Percentiles rank a stretch among this genome's conserved stretches.
phyloP scores from a whole-genome alignment of 2,797 vertebrate genomes.

The Siniperca scherzeri region DNA sequence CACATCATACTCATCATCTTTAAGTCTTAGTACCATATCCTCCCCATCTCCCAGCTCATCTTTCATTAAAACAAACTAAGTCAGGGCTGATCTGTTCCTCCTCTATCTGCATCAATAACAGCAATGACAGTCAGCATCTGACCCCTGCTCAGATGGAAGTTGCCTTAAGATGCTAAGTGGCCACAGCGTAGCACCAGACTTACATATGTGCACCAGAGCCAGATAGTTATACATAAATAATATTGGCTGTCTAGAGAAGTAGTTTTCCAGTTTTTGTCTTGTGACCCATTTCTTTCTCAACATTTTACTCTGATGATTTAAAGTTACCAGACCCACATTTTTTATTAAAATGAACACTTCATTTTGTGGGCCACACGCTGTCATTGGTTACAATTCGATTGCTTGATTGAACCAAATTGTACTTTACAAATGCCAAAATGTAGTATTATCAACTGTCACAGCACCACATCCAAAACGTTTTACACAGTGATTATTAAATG shows the following conservation, averaged over 20 bases:
- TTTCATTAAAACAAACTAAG: not conserved
- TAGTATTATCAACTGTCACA: not conserved
- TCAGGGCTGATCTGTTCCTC: not conserved
- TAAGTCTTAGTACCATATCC: not conserved
- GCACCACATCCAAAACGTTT: not conserved
- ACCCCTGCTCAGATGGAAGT: not conserved
- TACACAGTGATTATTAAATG: not conserved
- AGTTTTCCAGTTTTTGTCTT: constrained; percentile 35
- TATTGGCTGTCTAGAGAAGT: constrained; percentile 51
- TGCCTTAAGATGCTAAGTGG: not conserved
- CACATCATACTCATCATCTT: not conserved
- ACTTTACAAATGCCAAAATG: not conserved
- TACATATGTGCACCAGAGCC: constrained; percentile 26
- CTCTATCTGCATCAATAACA: not conserved
- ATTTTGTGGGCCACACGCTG: not conserved
- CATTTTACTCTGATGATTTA: not conserved
- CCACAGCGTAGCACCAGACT: constrained; percentile 9
- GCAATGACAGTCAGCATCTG: not conserved
- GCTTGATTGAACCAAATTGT: not conserved
- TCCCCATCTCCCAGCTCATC: not conserved
- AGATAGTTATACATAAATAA: constrained; percentile 69
- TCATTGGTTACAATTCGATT: not conserved
- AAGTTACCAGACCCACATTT: not conserved
- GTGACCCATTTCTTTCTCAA: constrained; percentile 64
- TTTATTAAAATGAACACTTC: not conserved